Conservation (phyloP, 2,113 vertebrate genomes). For the Corythornis vintsioides region DNA sequence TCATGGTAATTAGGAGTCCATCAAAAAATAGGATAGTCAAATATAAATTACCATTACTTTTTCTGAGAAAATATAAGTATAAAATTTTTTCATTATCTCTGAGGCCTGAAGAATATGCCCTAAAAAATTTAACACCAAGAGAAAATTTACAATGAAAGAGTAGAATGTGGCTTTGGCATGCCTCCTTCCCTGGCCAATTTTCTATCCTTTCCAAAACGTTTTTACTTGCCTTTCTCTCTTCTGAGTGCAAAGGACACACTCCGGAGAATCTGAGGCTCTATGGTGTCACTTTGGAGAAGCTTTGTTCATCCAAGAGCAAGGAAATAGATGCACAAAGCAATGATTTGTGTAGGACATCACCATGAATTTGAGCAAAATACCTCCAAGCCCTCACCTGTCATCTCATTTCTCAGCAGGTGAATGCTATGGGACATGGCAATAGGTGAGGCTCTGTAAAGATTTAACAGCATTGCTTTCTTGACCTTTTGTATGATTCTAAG, state of each 20-base stretch:
- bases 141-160: background rate
- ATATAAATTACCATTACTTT: background rate
- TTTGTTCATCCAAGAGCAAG: background rate
- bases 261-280: background rate
- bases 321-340: background rate
- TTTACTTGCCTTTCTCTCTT: background rate
- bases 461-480: background rate
- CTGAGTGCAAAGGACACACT: background rate
- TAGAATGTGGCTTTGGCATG: background rate
- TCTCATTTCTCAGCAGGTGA: background rate
- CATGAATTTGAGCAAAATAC: background rate
- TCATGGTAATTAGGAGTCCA: background rate
- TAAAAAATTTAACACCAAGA: background rate
- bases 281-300: background rate
- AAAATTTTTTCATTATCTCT: background rate
- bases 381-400: background rate
- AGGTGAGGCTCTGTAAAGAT: background rate
- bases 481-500: background rate
- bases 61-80: background rate
- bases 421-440: background rate
- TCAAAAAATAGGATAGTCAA: background rate
- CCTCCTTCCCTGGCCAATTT: background rate
- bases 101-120: background rate
- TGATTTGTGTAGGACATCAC: accelerated
- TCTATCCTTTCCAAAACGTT: background rate